These are phyloP conservation scores for Spondyliosoma cantharus DNA, from an alignment of 2,797 vertebrate genomes.

Conservation along the genomic window DNA sequence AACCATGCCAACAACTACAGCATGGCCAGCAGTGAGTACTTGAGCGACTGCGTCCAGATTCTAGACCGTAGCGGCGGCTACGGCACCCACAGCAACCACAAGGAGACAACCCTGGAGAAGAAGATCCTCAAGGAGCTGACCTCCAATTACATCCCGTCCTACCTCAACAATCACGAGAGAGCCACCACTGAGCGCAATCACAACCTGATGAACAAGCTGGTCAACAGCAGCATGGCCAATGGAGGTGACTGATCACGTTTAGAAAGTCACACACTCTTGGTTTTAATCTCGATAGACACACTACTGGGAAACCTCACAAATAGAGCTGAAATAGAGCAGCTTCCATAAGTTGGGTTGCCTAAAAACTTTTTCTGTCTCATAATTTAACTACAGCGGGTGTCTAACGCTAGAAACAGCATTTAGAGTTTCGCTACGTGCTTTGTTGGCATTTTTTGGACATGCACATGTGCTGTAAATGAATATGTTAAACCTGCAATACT, in stretches of 20 bases:
- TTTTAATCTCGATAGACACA: neutral
- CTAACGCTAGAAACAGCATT: no score
- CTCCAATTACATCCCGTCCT: conserved; percentile 97
- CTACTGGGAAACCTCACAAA: no score
- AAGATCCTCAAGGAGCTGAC: conserved; percentile 99
- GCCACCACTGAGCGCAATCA: conserved; percentile 91
- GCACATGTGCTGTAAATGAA: neutral
- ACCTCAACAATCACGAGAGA: conserved; percentile 96
- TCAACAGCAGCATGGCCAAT: conserved; percentile 90
- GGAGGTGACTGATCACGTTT: conserved; percentile 75
- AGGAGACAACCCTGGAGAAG: conserved; percentile 96
- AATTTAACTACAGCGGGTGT: no score
- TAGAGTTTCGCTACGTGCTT: neutral
- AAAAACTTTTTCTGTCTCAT: no score
- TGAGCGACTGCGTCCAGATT: conserved; percentile 97
- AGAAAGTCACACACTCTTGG: neutral
- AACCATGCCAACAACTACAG: conserved; percentile 99
- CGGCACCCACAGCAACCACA: conserved; percentile 89
- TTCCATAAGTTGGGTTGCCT: no score
- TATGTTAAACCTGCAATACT: neutral
- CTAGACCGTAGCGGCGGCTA: conserved; percentile 89
- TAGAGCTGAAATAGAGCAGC: no score
- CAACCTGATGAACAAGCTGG: conserved; percentile 96
- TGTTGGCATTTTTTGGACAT: neutral
- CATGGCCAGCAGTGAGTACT: conserved; percentile 95